phyloP scores from a whole-genome alignment of 2,113 vertebrate species.

The Copsychus sechellarum region DNA sequence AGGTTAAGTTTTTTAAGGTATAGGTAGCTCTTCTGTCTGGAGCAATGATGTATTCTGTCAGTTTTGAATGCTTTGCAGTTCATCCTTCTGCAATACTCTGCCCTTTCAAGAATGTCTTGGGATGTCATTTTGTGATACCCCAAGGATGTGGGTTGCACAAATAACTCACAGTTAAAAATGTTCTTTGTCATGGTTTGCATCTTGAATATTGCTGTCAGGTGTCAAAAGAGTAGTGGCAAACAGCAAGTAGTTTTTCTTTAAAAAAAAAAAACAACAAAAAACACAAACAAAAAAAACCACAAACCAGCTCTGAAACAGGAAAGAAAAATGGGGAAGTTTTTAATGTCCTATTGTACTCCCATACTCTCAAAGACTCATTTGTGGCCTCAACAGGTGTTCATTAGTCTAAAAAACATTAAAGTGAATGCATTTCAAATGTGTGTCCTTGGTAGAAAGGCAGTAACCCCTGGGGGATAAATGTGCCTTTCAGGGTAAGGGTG shows the following conservation, averaged over 20 bases:
- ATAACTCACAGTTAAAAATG: not conserved
- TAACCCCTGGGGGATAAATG: not conserved
- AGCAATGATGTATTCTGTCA: not conserved
- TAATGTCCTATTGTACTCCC: not conserved
- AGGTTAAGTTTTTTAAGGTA: not conserved
- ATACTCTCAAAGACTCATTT: not conserved
- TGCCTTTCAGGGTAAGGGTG: not conserved
- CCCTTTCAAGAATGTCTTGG: not conserved
- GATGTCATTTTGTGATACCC: not conserved
- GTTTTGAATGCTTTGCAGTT: not conserved
- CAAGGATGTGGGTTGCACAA: not conserved
- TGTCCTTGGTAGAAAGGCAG: not conserved
- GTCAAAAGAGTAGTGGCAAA: not conserved
- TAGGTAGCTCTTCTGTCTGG: not conserved
- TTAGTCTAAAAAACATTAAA: not conserved
- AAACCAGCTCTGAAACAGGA: not conserved
- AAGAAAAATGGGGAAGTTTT: not conserved
- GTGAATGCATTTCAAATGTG: not conserved
- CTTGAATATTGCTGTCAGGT: not conserved
- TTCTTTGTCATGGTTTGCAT: not conserved
- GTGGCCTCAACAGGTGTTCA: not conserved
- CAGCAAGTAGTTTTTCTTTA: not conserved
- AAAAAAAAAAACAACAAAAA: not conserved
- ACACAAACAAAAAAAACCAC: not conserved
- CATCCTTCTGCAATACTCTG: not conserved